A percentile compares a stretch with the other conserved stretches of the same genome.
phyloP scores from a whole-genome alignment of 2,113 vertebrate genomes.

The Porphyrio hochstetteri region DNA sequence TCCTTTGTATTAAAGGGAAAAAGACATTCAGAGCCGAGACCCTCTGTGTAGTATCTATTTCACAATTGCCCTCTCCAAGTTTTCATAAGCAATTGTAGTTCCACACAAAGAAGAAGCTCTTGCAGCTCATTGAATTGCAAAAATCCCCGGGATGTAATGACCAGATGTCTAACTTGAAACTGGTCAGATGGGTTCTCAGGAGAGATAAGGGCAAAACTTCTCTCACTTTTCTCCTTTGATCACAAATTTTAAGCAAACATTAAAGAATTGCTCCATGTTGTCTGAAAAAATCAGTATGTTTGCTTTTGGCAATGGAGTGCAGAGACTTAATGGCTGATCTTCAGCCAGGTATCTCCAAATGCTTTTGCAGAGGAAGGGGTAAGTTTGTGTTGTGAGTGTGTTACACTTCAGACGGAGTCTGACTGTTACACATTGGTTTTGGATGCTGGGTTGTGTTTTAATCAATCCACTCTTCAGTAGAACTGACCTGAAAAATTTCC shows the following conservation, averaged over 20 bases:
- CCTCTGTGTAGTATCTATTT: not conserved
- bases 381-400: not conserved
- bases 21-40: not conserved
- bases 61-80: not conserved
- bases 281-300: not conserved
- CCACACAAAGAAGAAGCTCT: not conserved
- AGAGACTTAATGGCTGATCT: not conserved
- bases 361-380: not conserved
- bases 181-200: slow-evolving; percentile 4
- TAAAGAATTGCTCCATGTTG: not conserved
- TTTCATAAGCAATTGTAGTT: not conserved
- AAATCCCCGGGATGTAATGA: not conserved
- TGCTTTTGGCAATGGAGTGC: not conserved
- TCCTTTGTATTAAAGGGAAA: not conserved
- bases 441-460: not conserved
- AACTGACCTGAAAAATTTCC: too few relatives aligned
- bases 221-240: not conserved
- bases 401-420: not conserved
- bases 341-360: not conserved
- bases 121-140: slow-evolving; percentile 43
- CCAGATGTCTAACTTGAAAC: not conserved
- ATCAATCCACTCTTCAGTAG: not conserved
- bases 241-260: not conserved
- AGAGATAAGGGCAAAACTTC: slow-evolving; percentile 6
- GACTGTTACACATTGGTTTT: not conserved